Conservation (phyloP, 2,888 invertebrate genomes). For the Drosophila greeni region DNA sequence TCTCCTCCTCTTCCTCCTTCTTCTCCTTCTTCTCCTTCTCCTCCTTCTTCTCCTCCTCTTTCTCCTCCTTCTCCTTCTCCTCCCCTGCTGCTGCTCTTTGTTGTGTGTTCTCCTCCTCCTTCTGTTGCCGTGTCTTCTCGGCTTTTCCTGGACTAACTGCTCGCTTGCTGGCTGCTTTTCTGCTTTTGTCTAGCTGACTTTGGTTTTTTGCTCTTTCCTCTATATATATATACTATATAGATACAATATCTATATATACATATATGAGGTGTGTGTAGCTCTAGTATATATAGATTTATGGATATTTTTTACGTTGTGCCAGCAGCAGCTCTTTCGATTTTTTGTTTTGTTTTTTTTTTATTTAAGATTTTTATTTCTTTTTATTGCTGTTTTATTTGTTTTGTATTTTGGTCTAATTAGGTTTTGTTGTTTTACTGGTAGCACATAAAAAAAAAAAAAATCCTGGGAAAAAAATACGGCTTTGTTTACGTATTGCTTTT, state of each 20-base stretch:
- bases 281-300: constrained; percentile 39
- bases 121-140: constrained; percentile 23
- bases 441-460: constrained; percentile 28
- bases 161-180: constrained; percentile 22
- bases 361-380: constrained; percentile 10
- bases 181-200: constrained; percentile 20
- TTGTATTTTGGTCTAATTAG: constrained; percentile 17
- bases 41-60: constrained; percentile 11
- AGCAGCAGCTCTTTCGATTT: constrained; percentile 9
- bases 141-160: constrained; percentile 22
- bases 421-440: constrained; percentile 8
- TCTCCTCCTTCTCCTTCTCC: not conserved
- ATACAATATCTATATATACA: constrained; percentile 4
- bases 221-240: constrained; percentile 8
- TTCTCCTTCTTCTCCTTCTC: constrained; percentile 2
- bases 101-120: constrained; percentile 18
- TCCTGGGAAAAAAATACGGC: constrained; percentile 5
- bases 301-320: constrained; percentile 34
- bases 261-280: constrained; percentile 16
- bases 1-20: not conserved
- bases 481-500: constrained; percentile 5
- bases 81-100: constrained; percentile 9
- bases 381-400: constrained; percentile 1
- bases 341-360: constrained; percentile 2
- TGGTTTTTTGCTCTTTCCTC: constrained; percentile 14